Conservation (phyloP, 1,140 invertebrate species). For the Drusus annulatus region DNA sequence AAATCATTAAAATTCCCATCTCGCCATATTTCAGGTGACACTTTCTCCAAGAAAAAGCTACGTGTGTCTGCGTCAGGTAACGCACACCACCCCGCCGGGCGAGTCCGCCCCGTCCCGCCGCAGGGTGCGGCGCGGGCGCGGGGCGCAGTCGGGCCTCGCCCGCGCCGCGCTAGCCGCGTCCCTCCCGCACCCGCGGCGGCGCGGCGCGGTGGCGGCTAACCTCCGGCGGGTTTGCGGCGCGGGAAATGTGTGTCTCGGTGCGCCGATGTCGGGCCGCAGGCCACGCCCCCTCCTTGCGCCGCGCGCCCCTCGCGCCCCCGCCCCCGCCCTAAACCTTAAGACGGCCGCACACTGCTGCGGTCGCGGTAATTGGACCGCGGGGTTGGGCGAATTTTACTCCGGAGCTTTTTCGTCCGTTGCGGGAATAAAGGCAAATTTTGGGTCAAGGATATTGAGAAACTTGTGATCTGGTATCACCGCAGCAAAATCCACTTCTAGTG, state of each 20-base stretch:
- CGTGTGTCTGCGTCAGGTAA: neutral
- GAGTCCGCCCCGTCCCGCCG: constrained; percentile 21
- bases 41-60: neutral
- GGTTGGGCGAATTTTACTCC: constrained; percentile 3
- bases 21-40: constrained; percentile 6
- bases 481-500: no score
- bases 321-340: constrained; percentile 23
- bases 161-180: constrained; percentile 19
- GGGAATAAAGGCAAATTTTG: no score
- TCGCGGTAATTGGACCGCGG: constrained; percentile 41
- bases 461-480: no score
- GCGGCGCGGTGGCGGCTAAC: constrained; percentile 56
- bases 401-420: neutral
- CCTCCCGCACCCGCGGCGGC: no score
- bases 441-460: no score
- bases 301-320: constrained; percentile 3
- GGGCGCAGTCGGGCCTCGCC: neutral
- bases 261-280: constrained; percentile 55
- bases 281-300: constrained; percentile 38
- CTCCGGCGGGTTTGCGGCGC: constrained; percentile 58
- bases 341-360: constrained; percentile 45
- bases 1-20: constrained; percentile 1
- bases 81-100: constrained; percentile 7
- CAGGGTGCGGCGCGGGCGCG: neutral
- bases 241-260: constrained; percentile 59